A percentile compares a stretch with the other conserved stretches of the same genome.
phyloP scores from a whole-genome alignment of 2,113 vertebrate species.

The Motacilla tschutschensis region DNA sequence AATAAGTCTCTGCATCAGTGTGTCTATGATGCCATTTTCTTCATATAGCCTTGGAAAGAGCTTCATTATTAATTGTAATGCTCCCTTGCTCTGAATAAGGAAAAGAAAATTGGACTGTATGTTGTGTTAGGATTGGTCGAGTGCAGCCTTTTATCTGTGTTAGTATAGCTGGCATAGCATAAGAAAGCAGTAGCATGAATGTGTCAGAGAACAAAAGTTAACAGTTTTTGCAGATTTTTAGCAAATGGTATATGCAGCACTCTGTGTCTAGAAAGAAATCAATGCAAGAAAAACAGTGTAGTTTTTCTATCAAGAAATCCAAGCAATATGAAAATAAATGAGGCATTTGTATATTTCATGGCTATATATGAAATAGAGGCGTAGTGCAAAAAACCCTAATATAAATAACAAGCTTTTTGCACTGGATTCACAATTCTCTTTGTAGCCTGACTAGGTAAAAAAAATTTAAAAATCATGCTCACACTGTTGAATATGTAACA shows the following conservation, averaged over 20 bases:
- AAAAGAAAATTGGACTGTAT: neutral
- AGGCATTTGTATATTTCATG: neutral
- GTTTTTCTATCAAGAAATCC: neutral
- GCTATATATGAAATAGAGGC: neutral
- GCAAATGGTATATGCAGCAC: neutral
- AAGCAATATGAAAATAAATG: neutral
- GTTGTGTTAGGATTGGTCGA: neutral
- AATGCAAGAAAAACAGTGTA: neutral
- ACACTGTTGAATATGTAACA: slow-evolving; percentile 69
- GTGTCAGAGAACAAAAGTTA: neutral
- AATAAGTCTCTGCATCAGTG: neutral
- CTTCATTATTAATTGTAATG: neutral
- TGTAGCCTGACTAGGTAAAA: neutral
- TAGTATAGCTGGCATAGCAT: neutral
- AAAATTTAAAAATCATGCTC: neutral
- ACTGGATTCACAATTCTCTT: neutral
- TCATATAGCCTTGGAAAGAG: neutral
- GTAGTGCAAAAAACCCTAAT: neutral
- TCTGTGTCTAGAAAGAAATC: neutral
- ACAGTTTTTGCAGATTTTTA: neutral
- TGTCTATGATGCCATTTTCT: neutral
- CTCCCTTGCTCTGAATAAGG: neutral
- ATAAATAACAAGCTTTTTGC: neutral
- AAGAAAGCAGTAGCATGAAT: neutral
- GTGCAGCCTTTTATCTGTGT: neutral